phyloP scores from a whole-genome alignment of 2,113 vertebrate genomes.

The Nematolebias whitei region DNA sequence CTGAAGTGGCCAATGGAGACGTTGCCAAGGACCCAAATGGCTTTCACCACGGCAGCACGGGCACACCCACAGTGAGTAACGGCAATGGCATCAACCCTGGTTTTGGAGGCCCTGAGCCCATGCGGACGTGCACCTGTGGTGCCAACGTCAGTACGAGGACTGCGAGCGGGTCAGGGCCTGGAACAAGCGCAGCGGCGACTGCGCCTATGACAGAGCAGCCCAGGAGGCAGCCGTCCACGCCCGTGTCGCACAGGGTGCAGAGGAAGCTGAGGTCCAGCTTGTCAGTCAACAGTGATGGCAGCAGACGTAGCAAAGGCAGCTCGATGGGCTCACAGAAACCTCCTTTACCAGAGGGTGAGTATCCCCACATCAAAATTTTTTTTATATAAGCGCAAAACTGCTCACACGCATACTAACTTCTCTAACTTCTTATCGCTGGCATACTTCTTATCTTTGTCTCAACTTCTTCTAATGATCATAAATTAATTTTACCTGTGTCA shows the following conservation, averaged over 20 bases:
- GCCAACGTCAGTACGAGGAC: constrained; percentile 53
- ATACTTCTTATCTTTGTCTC: constrained; percentile 5
- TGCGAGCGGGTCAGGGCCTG: constrained; percentile 1
- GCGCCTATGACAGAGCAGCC: constrained; percentile 70
- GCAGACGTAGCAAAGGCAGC: constrained; percentile 90
- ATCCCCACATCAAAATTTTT: background rate
- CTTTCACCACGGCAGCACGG: constrained; percentile 49
- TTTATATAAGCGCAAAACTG: constrained; percentile 79
- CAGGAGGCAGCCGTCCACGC: constrained; percentile 80
- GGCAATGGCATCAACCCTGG: constrained; percentile 79
- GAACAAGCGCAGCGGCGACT: background rate
- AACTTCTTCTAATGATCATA: constrained; percentile 11
- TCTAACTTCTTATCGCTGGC: background rate
- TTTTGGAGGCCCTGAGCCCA: constrained; percentile 45
- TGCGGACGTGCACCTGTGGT: constrained; percentile 61
- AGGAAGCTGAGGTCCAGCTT: constrained; percentile 92
- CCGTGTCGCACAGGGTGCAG: constrained; percentile 93
- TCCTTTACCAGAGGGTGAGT: constrained; percentile 93
- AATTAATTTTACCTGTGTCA: background rate
- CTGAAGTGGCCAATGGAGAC: constrained; percentile 79
- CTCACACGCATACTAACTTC: constrained; percentile 25
- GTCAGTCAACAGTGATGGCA: constrained; percentile 90
- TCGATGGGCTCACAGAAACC: constrained; percentile 89
- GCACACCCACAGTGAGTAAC: constrained; percentile 43
- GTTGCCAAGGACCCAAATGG: constrained; percentile 79